These are phyloP conservation scores for Marisa cornuarietis DNA, from an alignment of 1,140 invertebrate genomes.

Conservation along the genomic window DNA sequence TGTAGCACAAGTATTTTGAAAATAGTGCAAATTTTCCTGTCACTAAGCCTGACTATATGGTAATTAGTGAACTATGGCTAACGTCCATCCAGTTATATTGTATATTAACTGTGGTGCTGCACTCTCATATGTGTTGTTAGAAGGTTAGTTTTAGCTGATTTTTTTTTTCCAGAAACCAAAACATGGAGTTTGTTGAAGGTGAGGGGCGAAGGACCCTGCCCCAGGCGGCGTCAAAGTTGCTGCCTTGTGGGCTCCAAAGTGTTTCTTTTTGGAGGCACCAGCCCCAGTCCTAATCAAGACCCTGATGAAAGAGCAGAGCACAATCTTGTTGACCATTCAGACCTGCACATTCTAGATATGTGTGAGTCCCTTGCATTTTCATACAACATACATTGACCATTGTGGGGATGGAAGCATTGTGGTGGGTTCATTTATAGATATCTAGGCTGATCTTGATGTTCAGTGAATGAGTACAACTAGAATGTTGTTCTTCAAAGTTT, in stretches of 20 bases:
- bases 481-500: too few species aligned
- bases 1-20: too few species aligned
- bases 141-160: neutral
- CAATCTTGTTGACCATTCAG: constrained; percentile 79
- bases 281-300: constrained; percentile 45
- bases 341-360: constrained; percentile 81
- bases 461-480: too few species aligned
- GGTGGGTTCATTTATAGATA: too few species aligned
- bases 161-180: constrained; percentile 68
- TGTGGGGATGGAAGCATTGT: neutral
- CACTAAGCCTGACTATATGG: too few species aligned
- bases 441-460: too few species aligned
- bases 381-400: neutral
- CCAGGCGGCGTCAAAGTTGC: constrained; percentile 81
- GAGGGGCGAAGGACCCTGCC: constrained; percentile 63
- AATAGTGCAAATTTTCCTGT: too few species aligned
- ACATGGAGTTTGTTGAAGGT: constrained; percentile 73
- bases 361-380: constrained; percentile 59
- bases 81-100: too few species aligned
- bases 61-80: too few species aligned
- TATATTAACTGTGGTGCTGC: too few species aligned
- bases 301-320: constrained; percentile 30
- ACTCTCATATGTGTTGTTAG: too few species aligned
- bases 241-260: constrained; percentile 77
- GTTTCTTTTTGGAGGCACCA: constrained; percentile 88